Evolutionary conservation across 2,113 vertebrate genomes (phyloP).

Genomic region (Thalassoma bifasciatum): DNA sequence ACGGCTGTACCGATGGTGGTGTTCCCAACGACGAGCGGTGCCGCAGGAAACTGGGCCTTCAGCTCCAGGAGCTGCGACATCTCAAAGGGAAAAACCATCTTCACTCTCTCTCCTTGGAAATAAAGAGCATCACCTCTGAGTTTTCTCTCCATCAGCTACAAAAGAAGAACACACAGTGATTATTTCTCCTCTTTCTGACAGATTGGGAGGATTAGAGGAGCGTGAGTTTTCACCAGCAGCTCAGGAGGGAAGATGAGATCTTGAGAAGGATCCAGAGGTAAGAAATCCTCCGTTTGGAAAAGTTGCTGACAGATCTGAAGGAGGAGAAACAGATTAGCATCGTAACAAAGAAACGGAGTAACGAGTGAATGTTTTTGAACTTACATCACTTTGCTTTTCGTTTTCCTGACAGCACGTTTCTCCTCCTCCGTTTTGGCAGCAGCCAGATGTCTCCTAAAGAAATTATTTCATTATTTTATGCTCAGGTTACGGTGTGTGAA

Average conservation of each 20-base stretch:
- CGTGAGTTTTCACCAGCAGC: constrained; percentile 81
- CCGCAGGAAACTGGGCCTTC: constrained; percentile 82
- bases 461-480: no score
- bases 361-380: not conserved
- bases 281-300: constrained; percentile 80
- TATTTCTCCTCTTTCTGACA: no score
- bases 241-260: constrained; percentile 92
- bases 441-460: no score
- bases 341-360: no score
- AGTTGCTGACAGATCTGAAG: constrained; percentile 72
- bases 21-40: constrained; percentile 88
- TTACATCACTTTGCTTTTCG: no score
- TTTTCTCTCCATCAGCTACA: constrained; percentile 75
- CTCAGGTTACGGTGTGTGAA: no score
- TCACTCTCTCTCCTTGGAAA: constrained; percentile 82
- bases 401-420: no score
- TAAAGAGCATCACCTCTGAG: constrained; percentile 67
- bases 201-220: no score
- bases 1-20: constrained; percentile 81
- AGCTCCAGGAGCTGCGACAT: constrained; percentile 85
- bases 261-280: constrained; percentile 84
- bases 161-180: not conserved
- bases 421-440: no score
- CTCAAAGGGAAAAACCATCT: constrained; percentile 79
- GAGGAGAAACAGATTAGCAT: not conserved